Base-by-base conservation (phyloP, 2,888 invertebrate species). In the Operophtera brumata region DNA sequence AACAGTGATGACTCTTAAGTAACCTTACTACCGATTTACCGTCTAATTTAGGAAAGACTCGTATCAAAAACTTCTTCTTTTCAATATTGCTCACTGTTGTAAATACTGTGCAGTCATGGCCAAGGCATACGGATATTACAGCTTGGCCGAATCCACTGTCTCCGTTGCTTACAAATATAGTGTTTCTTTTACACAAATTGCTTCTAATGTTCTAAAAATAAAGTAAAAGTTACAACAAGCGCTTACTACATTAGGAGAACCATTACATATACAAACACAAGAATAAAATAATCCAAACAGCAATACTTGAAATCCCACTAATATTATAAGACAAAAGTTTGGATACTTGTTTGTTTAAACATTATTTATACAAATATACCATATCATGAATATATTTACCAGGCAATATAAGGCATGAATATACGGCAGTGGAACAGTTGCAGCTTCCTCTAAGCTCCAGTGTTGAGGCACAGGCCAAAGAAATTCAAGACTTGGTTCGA, bases 381-480 rank as follows among this genome's bases (percentile, higher is more conserved):
- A 35, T 9, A 12, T 6, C 1, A 11, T 26, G 8, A 35, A 12
- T 1, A 26, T 25, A 35, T 53, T 59, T 50, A 70, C 70, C 36
- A 70, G 51, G 14, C 67, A 65, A 37, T 69, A 67, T 25, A 49
- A 88, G 0, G 86, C 88, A 0, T 92, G 90, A 13, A 82, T 80
- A 66, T 94, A 95, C 0, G 94, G 93, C 35, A 94, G 92, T 0
- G 95, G 95, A 1, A 94, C 90, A 0, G 94, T 93, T 1, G 93
- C 93, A 1, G 93, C 94, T 61, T 94, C 93, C 68, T 92, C 90
- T 14, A 94, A 69, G 1, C 88, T 86, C 94, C 94, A 94, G 6
- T 80, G 64, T 1, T 91, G 84, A 0, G 95, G 94, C 6, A 94
- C 82, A 6, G 90, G 81, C 94, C 94, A 95, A 1, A 70, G 56